Evolutionary conservation across 2,113 vertebrate species (phyloP), one percentile per base, ranked within the genome.

Genomic region (Tyrannus savana): DNA sequence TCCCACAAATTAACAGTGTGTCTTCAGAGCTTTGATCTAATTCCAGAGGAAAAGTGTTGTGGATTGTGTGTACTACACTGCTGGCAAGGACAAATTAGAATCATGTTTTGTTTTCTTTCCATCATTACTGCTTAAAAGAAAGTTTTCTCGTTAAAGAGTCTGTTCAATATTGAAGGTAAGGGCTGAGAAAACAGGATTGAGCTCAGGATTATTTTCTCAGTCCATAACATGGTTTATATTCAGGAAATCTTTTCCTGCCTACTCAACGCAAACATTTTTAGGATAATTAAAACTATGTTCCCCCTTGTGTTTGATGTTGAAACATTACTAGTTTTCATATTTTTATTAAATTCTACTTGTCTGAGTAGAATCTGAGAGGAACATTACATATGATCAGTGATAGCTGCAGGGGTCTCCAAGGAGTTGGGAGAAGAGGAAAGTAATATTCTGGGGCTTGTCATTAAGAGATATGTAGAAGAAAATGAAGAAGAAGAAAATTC

Each of bases 1-100:
- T 30, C 11, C 84, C 77, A 77, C 75, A 83, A 66, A 90, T 94
- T 39, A 85, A 41, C 27, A 56, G 78, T 31, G n/a, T 69, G 88
- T 19, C 53, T 67, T 39, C 22, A 49, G 69, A 2, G 55, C 90
- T 95, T 91, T 94, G 67, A 86, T 80, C 79, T 72, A 28, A 50
- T 93, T 41, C 59, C 89, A 83, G 82, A 44, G 52, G 14, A 63
- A 25, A 66, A 77, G 50, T 25, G 31, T 0, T 87, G 87, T 67
- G 84, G 49, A 13, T 23, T 30, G 33, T 42, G 74, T 60, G 46
- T 46, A 41, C 74, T 42, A 0, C 27, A 3, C 44, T 30, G 44
- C 87, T 79, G 78, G 37, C 80, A 77, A 44, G 59, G 30, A 58
- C 81, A 76, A 67, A 49, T 76, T 46, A 24, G 59, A 87, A 76